Percentiles rank a stretch among this genome's conserved stretches.
Conservation (phyloP, 2,888 invertebrate species). For the Halictus ligatus region DNA sequence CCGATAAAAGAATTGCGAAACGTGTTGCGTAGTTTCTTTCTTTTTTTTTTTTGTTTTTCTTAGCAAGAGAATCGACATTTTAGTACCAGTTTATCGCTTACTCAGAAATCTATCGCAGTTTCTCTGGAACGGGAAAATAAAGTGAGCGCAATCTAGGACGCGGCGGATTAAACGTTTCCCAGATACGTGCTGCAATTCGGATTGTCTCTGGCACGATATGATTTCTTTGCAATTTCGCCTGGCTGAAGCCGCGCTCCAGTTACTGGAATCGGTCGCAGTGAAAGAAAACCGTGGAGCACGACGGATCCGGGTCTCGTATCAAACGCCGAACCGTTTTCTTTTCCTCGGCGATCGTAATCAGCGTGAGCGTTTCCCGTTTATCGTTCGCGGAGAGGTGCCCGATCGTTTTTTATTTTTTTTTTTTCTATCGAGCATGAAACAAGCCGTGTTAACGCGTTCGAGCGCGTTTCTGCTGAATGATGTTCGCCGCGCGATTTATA, state of each 20-base stretch:
- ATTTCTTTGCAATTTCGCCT: not conserved
- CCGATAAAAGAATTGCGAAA: too few relatives aligned
- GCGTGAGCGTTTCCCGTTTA: conserved; percentile 32
- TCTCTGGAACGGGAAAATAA: not conserved
- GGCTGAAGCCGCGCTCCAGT: not conserved
- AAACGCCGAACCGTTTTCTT: not conserved
- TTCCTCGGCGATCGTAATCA: conserved; percentile 24
- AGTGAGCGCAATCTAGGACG: not conserved
- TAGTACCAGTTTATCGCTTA: too few relatives aligned
- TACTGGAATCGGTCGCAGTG: not conserved
- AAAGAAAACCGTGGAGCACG: not conserved
- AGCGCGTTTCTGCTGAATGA: not conserved
- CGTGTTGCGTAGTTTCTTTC: too few relatives aligned
- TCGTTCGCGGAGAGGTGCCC: conserved; percentile 8
- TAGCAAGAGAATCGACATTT: too few relatives aligned
- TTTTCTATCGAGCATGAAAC: conserved; percentile 32
- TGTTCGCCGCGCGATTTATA: not conserved
- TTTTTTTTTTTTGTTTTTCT: too few relatives aligned
- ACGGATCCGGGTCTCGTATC: not conserved
- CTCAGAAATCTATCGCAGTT: not conserved
- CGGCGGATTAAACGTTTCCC: not conserved
- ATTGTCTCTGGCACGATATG: not conserved
- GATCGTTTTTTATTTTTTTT: conserved; percentile 7
- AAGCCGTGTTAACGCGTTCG: conserved; percentile 22
- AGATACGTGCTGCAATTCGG: not conserved